Base-by-base conservation (phyloP, 2,888 invertebrate genomes). In the Synanthedon myopaeformis region DNA sequence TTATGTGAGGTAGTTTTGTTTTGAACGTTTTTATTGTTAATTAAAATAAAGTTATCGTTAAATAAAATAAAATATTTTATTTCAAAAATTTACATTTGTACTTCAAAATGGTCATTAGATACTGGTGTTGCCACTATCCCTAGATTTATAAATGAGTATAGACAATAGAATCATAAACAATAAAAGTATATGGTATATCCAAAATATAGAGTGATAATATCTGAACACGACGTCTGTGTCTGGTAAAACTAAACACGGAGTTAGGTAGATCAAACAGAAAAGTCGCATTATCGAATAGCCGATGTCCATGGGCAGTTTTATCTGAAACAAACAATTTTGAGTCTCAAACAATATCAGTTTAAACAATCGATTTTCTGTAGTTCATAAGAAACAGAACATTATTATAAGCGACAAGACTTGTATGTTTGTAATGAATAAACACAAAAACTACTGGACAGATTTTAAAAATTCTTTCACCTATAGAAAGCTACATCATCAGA, bases 291-390 rank as follows among this genome's bases (percentile, higher is more conserved):
- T 79, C 0, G 82, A 79, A 56, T 79, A 86, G 0, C 86, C 86
- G 13, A 87, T 72, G 57, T 91, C 89, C 85, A 91, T 91, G 0
- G 90, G 67, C 54, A 82, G 73, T 63, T 89, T 87, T 63, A 84
- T 79, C 91, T 92, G 81, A 65, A 86, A 88, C 63, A 72, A 56
- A 64, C 73, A 10, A 5, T 51, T 51, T 51, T 51, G 2, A 35
- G 35, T 35, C 35, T 8, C 8, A 35, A 2, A 35, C 35, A 10
- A 35, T 10, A 35, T 35, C 35, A 10, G 35, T 35, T 8, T 35
- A 35, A 2, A 35, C 35, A 10, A 35, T 35, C 8, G 10, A 35
- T 6, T 35, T 10, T 10, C 35, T 10, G 35, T 35, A 23, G 23
- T 23, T 23, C 5, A 23, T 23, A 23, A 23, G 2, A 35, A 35